Evolutionary conservation across 2,888 invertebrate genomes (phyloP), one percentile per base, ranked within the genome.

Genomic region (Saturnia pavonia): DNA sequence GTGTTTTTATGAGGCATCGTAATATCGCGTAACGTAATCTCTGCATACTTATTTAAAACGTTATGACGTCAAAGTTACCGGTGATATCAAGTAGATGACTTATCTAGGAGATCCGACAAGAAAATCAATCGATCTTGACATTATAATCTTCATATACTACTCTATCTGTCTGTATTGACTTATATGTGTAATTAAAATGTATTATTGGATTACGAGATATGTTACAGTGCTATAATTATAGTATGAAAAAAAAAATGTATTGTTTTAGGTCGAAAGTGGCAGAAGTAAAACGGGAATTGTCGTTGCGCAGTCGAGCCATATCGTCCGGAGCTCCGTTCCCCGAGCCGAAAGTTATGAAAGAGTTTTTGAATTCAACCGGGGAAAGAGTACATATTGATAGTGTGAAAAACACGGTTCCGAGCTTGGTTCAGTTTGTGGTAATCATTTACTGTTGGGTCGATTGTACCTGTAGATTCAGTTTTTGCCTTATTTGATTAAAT

Each of bases 351-450:
- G 91, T 97, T 42, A 96, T 97, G 84, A 94, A 96, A 69, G 97
- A 97, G 88, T 97, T 96, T 88, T 89, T 96, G 67, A 86, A 92
- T 60, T 89, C 92, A 14, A 95, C 95, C 70, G 93, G 94, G 11
- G 90, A 93, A 42, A 83, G 95, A 19, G 94, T 95, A 3, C 88
- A 92, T 70, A 84, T 95, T 76, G 91, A 96, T 27, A 87, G 89
- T 69, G 78, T 89, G 76, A 87, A 85, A 74, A 96, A 96, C 95
- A 94, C 93, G 8, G 94, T 95, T 76, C 97, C 97, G 0, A 95
- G 96, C 87, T 84, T 97, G 67, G 91, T 95, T 16, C 95, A 96
- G 82, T 97, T 97, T 89, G 91, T 96, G 79, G 96, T 96, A 91
- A 94, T 76, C 76, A 57, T 45, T 70, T 16, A 67, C n/a, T 60